Base-by-base conservation (phyloP, 2,888 invertebrate species). In the Lasioglossum oenotherae region DNA sequence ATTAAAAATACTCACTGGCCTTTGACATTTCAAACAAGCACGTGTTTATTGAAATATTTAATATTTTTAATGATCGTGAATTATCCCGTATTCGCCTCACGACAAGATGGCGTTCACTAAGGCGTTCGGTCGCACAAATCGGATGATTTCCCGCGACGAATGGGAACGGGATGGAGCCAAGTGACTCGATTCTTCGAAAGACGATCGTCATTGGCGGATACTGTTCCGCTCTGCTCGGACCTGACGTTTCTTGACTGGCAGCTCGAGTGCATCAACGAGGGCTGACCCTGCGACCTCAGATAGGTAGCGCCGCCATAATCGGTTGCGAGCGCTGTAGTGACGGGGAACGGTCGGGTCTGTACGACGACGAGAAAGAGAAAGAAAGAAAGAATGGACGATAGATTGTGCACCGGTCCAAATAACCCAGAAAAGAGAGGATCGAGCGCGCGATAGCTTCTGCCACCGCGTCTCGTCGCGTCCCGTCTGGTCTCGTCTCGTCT, bases 281-380 rank as follows among this genome's bases (percentile, higher is more conserved):
- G 6, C 64, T 64, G 64, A 64, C 64, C 64, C 64, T 64, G 64
- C 31, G 64, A 64, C 64, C 38, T 60, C 64, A 64, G 64, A 64
- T 64, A 64, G 64, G 64, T 64, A 64, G 64, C 64, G 16, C 64
- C 31, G 64, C 6, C 64, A 8, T 64, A 35, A 64, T 64, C 64
- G 31, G 64, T 8, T 64, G 27, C 6, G 31, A 64, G 31, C 64
- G 31, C 6, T 16, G 31, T 31, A 19, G 31, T 1, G 31, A 31
- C 64, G 64, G 31, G 64, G 64, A 64, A 31, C 19, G 64, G 64
- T 64, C 31, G 31, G 8, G 8, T 27, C 27, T 60, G 27, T 2
- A 1, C 31, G 31, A 31, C 8, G 31, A 19, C 64, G 16, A 64
- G 31, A 64, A 31, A 35, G 19, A 35, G 31, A 64, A 31, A 16